Conservation (phyloP, 92 coral and sea anemone species). For the Phenganax stokvisi region DNA sequence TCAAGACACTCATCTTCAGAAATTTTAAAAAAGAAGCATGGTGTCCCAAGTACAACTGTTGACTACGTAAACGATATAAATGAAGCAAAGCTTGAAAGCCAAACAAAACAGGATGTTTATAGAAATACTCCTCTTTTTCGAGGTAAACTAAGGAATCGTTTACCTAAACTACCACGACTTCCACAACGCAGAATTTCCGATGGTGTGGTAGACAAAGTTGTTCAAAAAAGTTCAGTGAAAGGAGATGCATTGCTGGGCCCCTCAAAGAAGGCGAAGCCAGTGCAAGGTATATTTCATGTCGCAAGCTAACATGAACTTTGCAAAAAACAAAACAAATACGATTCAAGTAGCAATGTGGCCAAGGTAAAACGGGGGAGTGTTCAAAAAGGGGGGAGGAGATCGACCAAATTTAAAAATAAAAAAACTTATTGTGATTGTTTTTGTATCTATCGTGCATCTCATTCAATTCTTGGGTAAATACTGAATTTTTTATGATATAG, state of each 20-base stretch:
- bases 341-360: no score
- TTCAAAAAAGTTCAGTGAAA: constrained; percentile 9
- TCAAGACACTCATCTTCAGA: constrained; percentile 14
- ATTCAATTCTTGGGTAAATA: neutral
- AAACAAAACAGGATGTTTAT: neutral
- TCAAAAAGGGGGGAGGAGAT: no score
- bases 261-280: neutral
- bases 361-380: no score
- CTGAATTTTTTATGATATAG: neutral
- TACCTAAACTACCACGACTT: constrained; percentile 11
- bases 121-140: constrained; percentile 1
- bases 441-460: neutral
- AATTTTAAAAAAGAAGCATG: neutral
- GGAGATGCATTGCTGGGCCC: constrained; percentile 16
- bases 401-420: no score
- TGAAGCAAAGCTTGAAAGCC: neutral
- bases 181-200: constrained; percentile 30
- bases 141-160: constrained; percentile 17
- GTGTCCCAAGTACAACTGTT: neutral
- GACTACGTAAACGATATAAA: neutral
- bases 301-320: neutral
- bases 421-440: no score
- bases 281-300: neutral
- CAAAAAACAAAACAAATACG: no score
- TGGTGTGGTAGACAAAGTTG: constrained; percentile 18